Conservation (phyloP, 2,113 vertebrate species). For the Notothenia rossii region DNA sequence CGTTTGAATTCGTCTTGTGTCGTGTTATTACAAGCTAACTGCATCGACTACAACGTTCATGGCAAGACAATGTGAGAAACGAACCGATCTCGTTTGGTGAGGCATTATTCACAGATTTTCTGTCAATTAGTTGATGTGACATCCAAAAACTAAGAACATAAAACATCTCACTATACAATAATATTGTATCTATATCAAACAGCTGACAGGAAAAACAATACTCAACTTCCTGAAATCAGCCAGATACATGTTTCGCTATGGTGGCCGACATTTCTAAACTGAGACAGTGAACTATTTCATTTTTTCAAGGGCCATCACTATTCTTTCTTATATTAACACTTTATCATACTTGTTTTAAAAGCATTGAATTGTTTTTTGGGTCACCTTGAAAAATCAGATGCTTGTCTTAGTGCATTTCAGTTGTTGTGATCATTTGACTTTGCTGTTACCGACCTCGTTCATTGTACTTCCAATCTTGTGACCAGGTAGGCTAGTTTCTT, state of each 20-base stretch:
- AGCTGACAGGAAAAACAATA: conserved; percentile 35
- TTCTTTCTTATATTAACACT: background rate
- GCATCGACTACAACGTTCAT: background rate
- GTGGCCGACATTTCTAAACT: background rate
- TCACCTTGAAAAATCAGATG: conserved; percentile 8
- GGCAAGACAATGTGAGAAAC: background rate
- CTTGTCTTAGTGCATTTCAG: conserved; percentile 7
- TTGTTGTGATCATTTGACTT: conserved; percentile 26
- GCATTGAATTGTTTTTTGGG: background rate
- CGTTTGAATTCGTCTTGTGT: background rate
- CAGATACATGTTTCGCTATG: conserved; percentile 6
- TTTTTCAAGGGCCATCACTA: background rate
- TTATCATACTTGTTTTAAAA: background rate
- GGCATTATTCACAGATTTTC: background rate
- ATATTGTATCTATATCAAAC: background rate
- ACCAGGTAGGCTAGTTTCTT: conserved; percentile 5
- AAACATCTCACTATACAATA: background rate
- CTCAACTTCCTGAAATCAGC: conserved; percentile 51
- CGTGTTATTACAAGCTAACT: conserved; percentile 19
- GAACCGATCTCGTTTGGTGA: background rate
- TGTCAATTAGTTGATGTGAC: background rate
- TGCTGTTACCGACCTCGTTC: background rate
- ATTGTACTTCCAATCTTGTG: conserved; percentile 28
- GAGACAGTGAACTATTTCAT: background rate
- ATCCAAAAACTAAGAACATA: background rate